phyloP scores from a whole-genome alignment of 1,140 invertebrate genomes.

The Trachymyrmex septentrionalis region DNA sequence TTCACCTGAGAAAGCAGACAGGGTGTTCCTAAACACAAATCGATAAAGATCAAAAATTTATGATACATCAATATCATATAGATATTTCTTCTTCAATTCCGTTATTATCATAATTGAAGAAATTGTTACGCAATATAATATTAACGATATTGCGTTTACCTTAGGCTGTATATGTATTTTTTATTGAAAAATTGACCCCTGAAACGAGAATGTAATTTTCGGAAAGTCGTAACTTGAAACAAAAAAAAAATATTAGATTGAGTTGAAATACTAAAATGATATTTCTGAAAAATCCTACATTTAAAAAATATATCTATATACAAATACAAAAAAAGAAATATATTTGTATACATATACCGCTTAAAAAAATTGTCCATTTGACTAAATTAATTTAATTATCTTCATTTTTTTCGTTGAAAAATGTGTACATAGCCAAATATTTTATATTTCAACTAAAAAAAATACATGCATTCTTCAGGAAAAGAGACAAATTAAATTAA shows the following conservation, averaged over 20 bases:
- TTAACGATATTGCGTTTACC: not conserved
- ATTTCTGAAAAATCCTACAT: not conserved
- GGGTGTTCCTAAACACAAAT: not conserved
- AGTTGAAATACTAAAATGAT: not conserved
- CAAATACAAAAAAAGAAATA: not conserved
- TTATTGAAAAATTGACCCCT: not conserved
- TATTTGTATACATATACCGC: too few species aligned
- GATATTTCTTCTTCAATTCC: not conserved
- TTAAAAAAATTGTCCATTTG: too few species aligned
- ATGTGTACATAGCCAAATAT: too few species aligned
- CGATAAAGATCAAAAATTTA: not conserved
- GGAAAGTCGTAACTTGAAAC: not conserved
- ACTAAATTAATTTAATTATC: too few species aligned
- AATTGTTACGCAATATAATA: not conserved
- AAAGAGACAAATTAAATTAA: too few species aligned
- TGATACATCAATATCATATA: not conserved
- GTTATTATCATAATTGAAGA: conserved; percentile 12
- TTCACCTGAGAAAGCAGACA: not conserved
- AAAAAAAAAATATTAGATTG: not conserved
- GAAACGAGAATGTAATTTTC: not conserved
- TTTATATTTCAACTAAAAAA: too few species aligned
- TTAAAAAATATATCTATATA: not conserved
- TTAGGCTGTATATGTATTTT: not conserved
- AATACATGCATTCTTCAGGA: too few species aligned
- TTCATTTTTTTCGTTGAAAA: too few species aligned